A percentile compares a stretch with the other conserved stretches of the same genome.
phyloP scores from a whole-genome alignment of 2,888 invertebrate species.

The Synergus itoensis region DNA sequence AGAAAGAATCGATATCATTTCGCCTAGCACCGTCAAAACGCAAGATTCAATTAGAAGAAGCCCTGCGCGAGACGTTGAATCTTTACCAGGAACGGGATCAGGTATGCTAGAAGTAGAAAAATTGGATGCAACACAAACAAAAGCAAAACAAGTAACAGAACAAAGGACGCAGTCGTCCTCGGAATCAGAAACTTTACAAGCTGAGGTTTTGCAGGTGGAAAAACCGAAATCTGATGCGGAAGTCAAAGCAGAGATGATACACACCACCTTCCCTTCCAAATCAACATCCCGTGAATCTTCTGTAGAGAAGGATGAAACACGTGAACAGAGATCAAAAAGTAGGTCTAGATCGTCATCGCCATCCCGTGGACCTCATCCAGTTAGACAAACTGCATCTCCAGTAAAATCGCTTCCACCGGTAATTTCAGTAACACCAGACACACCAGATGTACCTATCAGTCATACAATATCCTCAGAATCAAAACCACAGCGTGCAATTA shows the following conservation, averaged over 20 bases:
- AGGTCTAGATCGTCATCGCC: constrained; percentile 65
- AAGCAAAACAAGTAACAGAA: not conserved
- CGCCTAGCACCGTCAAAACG: not conserved
- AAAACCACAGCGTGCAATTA: constrained; percentile 70
- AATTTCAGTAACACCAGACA: constrained; percentile 74
- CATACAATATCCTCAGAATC: constrained; percentile 43
- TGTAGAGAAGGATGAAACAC: constrained; percentile 32
- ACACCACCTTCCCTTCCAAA: constrained; percentile 38
- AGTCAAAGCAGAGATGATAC: constrained; percentile 34
- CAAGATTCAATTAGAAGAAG: constrained; percentile 13
- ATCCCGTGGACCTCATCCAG: constrained; percentile 38
- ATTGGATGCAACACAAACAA: constrained; percentile 45
- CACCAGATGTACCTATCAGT: constrained; percentile 40
- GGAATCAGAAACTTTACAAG: constrained; percentile 52
- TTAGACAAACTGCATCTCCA: constrained; percentile 72
- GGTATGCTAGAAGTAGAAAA: constrained; percentile 42
- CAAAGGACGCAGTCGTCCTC: not conserved
- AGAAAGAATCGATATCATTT: constrained; percentile 54
- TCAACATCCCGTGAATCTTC: constrained; percentile 46
- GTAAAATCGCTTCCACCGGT: constrained; percentile 72
- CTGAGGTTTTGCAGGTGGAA: constrained; percentile 54
- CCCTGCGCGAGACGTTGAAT: constrained; percentile 44
- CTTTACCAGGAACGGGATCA: constrained; percentile 52
- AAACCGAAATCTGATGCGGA: constrained; percentile 30
- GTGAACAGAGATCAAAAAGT: constrained; percentile 42